These are phyloP conservation scores for Drosophila nasuta DNA, from an alignment of 1,140 invertebrate genomes.

Conservation along the genomic window DNA sequence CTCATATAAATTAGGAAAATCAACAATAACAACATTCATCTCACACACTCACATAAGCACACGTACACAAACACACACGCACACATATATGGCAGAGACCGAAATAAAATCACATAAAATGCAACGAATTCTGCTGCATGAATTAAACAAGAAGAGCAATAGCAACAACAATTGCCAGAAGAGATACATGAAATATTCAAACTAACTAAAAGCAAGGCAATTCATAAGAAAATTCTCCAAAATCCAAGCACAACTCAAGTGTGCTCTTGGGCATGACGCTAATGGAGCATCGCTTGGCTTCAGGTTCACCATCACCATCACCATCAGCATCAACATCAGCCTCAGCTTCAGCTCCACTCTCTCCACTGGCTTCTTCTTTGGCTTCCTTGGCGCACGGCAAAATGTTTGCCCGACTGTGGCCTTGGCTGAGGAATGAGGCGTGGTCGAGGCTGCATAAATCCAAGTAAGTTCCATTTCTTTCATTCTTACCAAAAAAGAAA, in stretches of 20 bases:
- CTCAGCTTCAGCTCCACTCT: constrained; percentile 1
- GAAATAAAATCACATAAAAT: constrained; percentile 73
- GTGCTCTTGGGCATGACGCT: constrained; percentile 57
- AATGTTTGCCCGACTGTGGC: constrained; percentile 50
- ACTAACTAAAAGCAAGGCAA: constrained; percentile 60
- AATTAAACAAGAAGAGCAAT: constrained; percentile 49
- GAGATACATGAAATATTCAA: constrained; percentile 59
- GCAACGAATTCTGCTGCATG: constrained; percentile 64
- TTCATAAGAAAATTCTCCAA: constrained; percentile 64
- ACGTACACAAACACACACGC: constrained; percentile 2
- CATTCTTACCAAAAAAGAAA: not conserved
- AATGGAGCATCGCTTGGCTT: constrained; percentile 60
- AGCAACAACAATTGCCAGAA: constrained; percentile 41
- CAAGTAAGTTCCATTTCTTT: constrained; percentile 61
- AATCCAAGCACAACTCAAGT: constrained; percentile 42
- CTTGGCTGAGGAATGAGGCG: constrained; percentile 51
- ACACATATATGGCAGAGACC: constrained; percentile 13
- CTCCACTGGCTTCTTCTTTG: constrained; percentile 2
- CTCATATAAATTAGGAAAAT: constrained; percentile 56
- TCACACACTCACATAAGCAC: not conserved
- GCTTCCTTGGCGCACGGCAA: constrained; percentile 38
- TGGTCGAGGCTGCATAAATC: constrained; percentile 75
- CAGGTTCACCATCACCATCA: constrained; percentile 1
- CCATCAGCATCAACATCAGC: constrained; percentile 23
- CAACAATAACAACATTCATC: constrained; percentile 47